Base-by-base conservation (phyloP, 2,113 vertebrate species). In the Uria lomvia region DNA sequence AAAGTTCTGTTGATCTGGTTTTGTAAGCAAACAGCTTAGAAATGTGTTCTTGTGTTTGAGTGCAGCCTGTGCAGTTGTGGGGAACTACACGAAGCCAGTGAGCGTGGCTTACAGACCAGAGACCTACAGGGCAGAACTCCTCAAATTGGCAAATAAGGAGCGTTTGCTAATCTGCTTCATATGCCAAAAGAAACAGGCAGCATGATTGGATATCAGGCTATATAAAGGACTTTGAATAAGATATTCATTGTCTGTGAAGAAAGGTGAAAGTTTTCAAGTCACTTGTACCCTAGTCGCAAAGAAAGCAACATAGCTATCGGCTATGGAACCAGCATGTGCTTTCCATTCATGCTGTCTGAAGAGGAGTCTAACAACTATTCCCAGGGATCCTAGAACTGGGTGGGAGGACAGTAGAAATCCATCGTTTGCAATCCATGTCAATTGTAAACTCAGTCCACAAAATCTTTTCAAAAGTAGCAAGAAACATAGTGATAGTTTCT, bases 31-130 rank as follows among this genome's bases (percentile, higher is more conserved):
- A 36, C 15, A 74, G 53, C 36, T 90, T 79, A 18, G 2, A 49
- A 38, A 34, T 50, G 15, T 72, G 26, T 34, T 87, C 8, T 7
- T 15, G 1, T 52, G 43, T 78, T 95, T 85, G 52, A 82, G 30
- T 18, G 43, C 52, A 59, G 74, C 55, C 60, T 56, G 0, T 38
- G 47, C 13, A 29, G 29, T 56, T 0, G 0, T 67, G 60, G 32
- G 38, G 66, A 75, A 3, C 50, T 32, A 40, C n/a, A 55, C 34
- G 26, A 53, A 94, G 32, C 26, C 38, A 29, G 13, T 50, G 23
- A 43, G 13, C 6, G 26, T 29, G 32, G 7, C 30, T 60, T 60
- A 63, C 52, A 24, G 52, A 47, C 38, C 43, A 52, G 43, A 45
- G 38, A 53, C 27, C 55, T 77, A 26, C 50, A 70, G 82, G 34